These are phyloP conservation scores for Drosophila tsacasi DNA, from an alignment of 1,140 invertebrate genomes.

Conservation along the genomic window DNA sequence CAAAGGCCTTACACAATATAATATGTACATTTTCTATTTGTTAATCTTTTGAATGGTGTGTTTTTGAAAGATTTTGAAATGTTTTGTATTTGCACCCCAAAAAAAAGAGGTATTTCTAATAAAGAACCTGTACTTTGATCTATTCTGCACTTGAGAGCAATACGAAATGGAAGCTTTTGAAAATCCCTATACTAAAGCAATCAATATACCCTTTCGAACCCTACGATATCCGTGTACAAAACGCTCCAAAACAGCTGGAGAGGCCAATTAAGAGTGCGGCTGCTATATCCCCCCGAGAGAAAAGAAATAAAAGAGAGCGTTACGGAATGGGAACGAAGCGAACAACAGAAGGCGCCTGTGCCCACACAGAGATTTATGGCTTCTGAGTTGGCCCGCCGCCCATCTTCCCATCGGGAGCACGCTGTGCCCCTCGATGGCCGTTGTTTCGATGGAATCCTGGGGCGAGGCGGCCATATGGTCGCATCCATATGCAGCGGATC, in stretches of 20 bases:
- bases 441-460: conserved; percentile 15
- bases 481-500: conserved; percentile 6
- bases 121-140: not conserved
- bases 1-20: too few relatives aligned
- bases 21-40: too few relatives aligned
- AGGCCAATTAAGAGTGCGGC: conserved; percentile 41
- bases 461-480: conserved; percentile 27
- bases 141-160: not conserved
- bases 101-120: not conserved
- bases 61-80: too few relatives aligned
- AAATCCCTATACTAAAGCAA: not conserved
- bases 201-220: not conserved
- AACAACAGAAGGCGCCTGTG: conserved; percentile 33
- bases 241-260: conserved; percentile 20
- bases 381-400: conserved; percentile 29
- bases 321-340: conserved; percentile 5
- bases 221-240: not conserved
- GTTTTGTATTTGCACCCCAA: not conserved
- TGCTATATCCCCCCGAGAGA: conserved; percentile 14
- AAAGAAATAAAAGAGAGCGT: conserved; percentile 3
- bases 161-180: not conserved
- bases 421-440: conserved; percentile 24
- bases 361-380: conserved; percentile 55
- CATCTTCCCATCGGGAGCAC: conserved; percentile 14
- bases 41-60: too few relatives aligned